Evolutionary conservation across 2,113 vertebrate genomes (phyloP), one percentile per base, ranked within the genome.

Genomic region (Sylvia atricapilla): DNA sequence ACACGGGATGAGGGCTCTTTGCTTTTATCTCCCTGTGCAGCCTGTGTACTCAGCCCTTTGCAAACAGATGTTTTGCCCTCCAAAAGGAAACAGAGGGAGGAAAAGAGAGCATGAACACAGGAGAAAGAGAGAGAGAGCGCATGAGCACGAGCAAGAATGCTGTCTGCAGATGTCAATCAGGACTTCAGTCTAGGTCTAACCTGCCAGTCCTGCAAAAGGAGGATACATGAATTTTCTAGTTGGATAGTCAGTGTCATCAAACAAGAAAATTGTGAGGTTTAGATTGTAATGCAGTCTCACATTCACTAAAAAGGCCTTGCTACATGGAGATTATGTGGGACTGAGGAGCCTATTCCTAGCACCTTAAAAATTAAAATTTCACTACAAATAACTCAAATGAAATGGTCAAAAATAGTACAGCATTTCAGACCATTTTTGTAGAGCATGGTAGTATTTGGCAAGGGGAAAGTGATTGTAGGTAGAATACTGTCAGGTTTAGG

Each of bases 191-290:
- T 91, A 76, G 75, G 89, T 93, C 84, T 95, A 93, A 84, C 84
- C 94, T 89, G 80, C 87, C 89, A 83, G 91, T 91, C 92, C 90
- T 94, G 94, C 95, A 89, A 77, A 93, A 93, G 84, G 33, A 96
- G 95, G 93, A 95, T 96, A 96, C 86, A 91, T 94, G 76, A 95
- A 94, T 96, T 96, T 95, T 94, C 88, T 94, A 95, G 77, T 30
- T 94, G 89, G 76, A 79, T 90, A 95, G 89, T 93, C 92, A 84
- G 76, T 80, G 89, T 72, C 82, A 74, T 86, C 89, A 96, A 92
- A 94, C 84, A 93, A 80, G 64, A 93, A 90, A 94, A 96, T 73
- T 43, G 80, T 84, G 75, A 93, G 87, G 75, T 80, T 92, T 78
- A 35, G 75, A 89, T 66, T 96, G 72, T 89, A 96, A 91, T 77